Base-by-base conservation (phyloP, 2,888 invertebrate species). In the Diaphora mendica region DNA sequence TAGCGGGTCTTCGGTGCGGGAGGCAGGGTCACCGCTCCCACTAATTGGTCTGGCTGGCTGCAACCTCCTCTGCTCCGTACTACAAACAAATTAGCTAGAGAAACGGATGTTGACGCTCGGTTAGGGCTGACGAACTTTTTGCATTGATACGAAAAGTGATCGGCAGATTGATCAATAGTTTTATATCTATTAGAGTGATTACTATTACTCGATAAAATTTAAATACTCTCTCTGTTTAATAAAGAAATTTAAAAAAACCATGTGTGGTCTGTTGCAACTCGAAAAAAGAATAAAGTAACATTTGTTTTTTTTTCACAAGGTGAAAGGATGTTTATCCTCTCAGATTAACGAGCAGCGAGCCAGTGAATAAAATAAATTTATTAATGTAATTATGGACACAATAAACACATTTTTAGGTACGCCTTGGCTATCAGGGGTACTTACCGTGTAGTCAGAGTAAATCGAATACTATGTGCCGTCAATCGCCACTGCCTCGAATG, bases 81-180 rank as follows among this genome's bases (percentile, higher is more conserved):
- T 86, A 87, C 91, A 92, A 92, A 92, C 91, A 92, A 93, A 93
- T 93, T 94, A 93, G 90, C 89, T 86, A 85, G 86, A 89, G 90
- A 85, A 91, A 91, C 89, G 90, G 89, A 88, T 90, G 90, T 88
- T 85, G 87, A 81, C 80, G 85, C 79, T 80, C 77, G 70, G 64
- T 64, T 83, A 91, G 91, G 91, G 91, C 79, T 92, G 82, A 76
- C 88, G 15, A 33, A 78, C 81, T 73, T 77, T 80, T 75, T 72
- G 66, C 64, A 80, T 75, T 70, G 33, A 20, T 67, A 2, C 30
- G 48, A 62, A 62, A 62, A 30, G 30, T n/a, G 23, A 55, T 55
- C 9, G 2, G 51, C 51, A 26, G 30, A 62, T 7, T 30, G 26
- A 30, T 62, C 17, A 26, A 62, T 30, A 30, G 15, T 30, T 30